phyloP scores from a whole-genome alignment of 2,888 invertebrate species.

The Beris morrisii region DNA sequence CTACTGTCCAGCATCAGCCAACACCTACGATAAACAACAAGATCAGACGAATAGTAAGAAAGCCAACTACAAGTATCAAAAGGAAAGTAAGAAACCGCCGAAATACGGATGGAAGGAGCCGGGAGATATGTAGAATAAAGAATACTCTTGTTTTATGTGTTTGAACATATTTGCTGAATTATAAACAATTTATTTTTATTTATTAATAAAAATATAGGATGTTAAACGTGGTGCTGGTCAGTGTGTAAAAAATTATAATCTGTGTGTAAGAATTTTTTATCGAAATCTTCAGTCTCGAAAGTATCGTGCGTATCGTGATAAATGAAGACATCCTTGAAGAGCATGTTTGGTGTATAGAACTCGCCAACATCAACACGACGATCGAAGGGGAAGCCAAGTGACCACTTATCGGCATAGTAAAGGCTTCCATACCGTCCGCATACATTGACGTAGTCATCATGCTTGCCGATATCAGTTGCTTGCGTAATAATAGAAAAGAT shows the following conservation, averaged over 20 bases:
- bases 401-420: slow-evolving; percentile 57
- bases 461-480: slow-evolving; percentile 54
- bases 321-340: slow-evolving; percentile 62
- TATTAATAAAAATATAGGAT: too few relatives aligned
- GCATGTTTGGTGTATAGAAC: slow-evolving; percentile 58
- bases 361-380: slow-evolving; percentile 54
- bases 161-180: background rate
- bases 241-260: too few relatives aligned
- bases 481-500: slow-evolving; percentile 64
- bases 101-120: slow-evolving; percentile 43
- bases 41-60: slow-evolving; percentile 25
- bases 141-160: background rate
- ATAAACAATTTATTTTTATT: too few relatives aligned
- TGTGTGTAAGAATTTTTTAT: too few relatives aligned
- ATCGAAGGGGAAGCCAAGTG: slow-evolving; percentile 58
- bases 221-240: too few relatives aligned
- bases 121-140: slow-evolving; percentile 24
- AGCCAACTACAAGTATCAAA: slow-evolving; percentile 15
- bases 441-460: slow-evolving; percentile 23
- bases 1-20: slow-evolving; percentile 65
- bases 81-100: slow-evolving; percentile 34
- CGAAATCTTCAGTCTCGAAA: too few relatives aligned
- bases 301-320: slow-evolving; percentile 53
- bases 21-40: slow-evolving; percentile 3
- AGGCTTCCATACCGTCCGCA: slow-evolving; percentile 43